Evolutionary conservation across 2,113 vertebrate species (phyloP).

Genomic region (Uria aalge): DNA sequence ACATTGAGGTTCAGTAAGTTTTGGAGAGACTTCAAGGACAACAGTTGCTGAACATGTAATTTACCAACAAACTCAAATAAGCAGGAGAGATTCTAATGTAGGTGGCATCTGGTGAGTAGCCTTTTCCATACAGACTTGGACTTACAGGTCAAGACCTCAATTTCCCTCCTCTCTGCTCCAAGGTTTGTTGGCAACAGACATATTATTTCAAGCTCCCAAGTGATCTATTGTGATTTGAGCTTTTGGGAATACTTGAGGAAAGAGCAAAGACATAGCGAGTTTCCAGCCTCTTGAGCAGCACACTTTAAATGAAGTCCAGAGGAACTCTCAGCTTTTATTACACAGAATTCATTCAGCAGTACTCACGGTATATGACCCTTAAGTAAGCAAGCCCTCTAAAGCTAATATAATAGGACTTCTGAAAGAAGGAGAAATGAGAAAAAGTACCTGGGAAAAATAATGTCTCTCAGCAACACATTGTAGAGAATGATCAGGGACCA

Average conservation of each 20-base stretch:
- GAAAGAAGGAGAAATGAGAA: background rate
- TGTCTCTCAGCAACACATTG: background rate
- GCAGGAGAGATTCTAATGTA: conserved; percentile 57
- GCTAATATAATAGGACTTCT: background rate
- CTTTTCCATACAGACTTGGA: conserved; percentile 28
- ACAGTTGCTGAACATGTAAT: conserved; percentile 33
- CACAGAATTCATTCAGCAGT: background rate
- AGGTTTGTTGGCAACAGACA: conserved; percentile 38
- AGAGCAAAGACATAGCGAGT: background rate
- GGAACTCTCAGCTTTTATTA: conserved; percentile 2
- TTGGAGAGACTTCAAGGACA: conserved; percentile 46
- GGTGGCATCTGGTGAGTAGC: conserved; percentile 50
- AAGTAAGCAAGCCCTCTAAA: background rate
- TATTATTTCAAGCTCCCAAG: conserved; percentile 39
- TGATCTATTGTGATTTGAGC: conserved; percentile 18
- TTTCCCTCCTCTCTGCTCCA: conserved; percentile 54
- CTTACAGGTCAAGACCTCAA: conserved; percentile 60
- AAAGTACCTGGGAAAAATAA: background rate
- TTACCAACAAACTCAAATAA: conserved; percentile 54
- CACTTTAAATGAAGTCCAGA: conserved; percentile 55
- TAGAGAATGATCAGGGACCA: background rate
- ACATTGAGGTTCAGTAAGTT: background rate
- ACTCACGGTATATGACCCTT: background rate
- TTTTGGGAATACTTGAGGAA: conserved; percentile 46
- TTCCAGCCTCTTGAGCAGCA: conserved; percentile 19